These are phyloP conservation scores for Chalcosyrphus nemorum DNA, from an alignment of 2,888 invertebrate species.

Conservation along the genomic window DNA sequence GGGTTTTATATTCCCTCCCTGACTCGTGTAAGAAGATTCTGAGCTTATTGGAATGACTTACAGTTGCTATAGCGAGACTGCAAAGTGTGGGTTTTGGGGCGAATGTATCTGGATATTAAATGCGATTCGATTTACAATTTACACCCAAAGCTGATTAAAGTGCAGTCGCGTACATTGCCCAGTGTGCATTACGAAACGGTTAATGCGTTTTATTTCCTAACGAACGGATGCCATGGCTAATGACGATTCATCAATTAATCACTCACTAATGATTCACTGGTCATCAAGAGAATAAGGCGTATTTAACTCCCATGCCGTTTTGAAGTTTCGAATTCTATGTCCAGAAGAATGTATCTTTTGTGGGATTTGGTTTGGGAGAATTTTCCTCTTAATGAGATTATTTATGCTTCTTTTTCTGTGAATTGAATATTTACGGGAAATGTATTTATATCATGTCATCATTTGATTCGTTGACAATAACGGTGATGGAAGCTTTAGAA, in stretches of 20 bases:
- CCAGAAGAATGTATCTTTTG: not conserved
- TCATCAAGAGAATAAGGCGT: not conserved
- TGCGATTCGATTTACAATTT: constrained; percentile 32
- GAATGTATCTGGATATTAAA: not conserved
- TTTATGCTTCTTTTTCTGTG: not conserved
- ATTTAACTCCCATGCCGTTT: constrained; percentile 16
- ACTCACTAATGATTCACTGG: constrained; percentile 16
- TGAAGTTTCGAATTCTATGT: constrained; percentile 4
- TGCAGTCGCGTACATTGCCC: constrained; percentile 8
- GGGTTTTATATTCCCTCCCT: not conserved
- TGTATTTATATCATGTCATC: constrained; percentile 7
- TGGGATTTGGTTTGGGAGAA: not conserved
- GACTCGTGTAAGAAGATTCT: not conserved
- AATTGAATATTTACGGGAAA: not conserved
- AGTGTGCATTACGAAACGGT: constrained; percentile 19
- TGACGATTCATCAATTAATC: constrained; percentile 34
- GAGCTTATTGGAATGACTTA: constrained; percentile 15
- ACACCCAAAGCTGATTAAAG: constrained; percentile 22
- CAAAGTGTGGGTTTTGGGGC: not conserved
- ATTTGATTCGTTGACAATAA: not conserved
- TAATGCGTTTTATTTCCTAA: constrained; percentile 51
- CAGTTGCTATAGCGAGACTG: not conserved
- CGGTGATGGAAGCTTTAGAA: not conserved
- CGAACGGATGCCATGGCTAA: constrained; percentile 1
- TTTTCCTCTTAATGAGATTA: not conserved